phyloP scores from a whole-genome alignment of 1,140 invertebrate species.

The Colletes latitarsis region DNA sequence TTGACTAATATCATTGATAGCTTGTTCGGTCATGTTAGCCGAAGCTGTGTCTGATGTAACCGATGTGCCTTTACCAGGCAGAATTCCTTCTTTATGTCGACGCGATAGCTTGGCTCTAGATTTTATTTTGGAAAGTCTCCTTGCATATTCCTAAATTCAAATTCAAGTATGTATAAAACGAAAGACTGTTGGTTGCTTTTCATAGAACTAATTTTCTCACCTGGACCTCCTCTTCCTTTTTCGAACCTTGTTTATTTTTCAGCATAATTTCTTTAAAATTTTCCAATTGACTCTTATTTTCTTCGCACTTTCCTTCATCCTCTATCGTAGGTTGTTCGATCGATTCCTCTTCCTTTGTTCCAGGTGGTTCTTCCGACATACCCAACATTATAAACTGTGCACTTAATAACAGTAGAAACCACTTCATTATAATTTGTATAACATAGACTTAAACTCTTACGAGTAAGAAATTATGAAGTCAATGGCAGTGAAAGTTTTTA shows the following conservation, averaged over 20 bases:
- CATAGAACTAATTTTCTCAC: slow-evolving; percentile 59
- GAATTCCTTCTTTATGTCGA: slow-evolving; percentile 67
- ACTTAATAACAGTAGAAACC: slow-evolving; percentile 74
- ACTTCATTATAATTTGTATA: slow-evolving; percentile 69
- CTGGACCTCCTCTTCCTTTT: slow-evolving; percentile 77
- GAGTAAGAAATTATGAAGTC: slow-evolving; percentile 60
- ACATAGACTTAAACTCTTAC: slow-evolving; percentile 45
- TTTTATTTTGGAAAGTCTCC: slow-evolving; percentile 77
- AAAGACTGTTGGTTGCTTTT: not conserved
- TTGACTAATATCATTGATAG: slow-evolving; percentile 74
- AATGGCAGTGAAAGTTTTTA: slow-evolving; percentile 78
- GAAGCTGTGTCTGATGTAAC: slow-evolving; percentile 54
- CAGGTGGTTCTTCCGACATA: slow-evolving; percentile 73
- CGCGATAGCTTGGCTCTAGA: slow-evolving; percentile 73
- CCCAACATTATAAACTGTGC: slow-evolving; percentile 77
- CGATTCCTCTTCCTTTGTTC: slow-evolving; percentile 66
- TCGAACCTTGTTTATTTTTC: slow-evolving; percentile 74
- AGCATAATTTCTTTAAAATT: slow-evolving; percentile 77
- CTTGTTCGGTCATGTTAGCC: slow-evolving; percentile 50
- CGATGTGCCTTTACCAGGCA: slow-evolving; percentile 62
- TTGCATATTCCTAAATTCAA: slow-evolving; percentile 75
- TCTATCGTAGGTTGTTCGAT: slow-evolving; percentile 54
- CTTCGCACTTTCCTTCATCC: slow-evolving; percentile 68
- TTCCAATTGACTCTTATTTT: slow-evolving; percentile 73
- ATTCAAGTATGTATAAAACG: slow-evolving; percentile 9